These are phyloP conservation scores for Burhinus bistriatus DNA, from an alignment of 2,113 vertebrate species.

Conservation along the genomic window DNA sequence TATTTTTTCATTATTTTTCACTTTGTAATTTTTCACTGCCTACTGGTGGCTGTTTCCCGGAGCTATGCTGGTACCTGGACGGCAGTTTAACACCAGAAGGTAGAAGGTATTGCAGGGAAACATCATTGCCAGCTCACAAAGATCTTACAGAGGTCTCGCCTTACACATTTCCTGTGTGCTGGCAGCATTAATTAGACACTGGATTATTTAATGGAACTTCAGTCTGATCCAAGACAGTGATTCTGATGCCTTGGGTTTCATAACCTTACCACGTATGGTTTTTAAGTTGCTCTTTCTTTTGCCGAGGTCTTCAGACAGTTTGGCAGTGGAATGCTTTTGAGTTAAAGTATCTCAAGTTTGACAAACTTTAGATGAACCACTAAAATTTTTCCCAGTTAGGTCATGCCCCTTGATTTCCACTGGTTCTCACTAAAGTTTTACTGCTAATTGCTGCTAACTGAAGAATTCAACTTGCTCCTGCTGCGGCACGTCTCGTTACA, in stretches of 20 bases:
- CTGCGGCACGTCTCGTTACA: background rate
- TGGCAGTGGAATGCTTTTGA: background rate
- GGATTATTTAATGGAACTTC: background rate
- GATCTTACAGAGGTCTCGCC: background rate
- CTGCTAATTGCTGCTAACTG: constrained; percentile 23
- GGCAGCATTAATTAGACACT: background rate
- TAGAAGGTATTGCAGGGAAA: background rate
- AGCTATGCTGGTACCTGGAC: background rate
- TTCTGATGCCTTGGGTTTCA: background rate
- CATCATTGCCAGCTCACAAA: background rate
- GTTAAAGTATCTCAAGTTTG: background rate
- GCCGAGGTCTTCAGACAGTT: background rate
- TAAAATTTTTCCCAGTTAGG: background rate
- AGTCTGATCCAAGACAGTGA: background rate
- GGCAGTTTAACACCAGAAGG: background rate
- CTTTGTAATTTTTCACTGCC: background rate
- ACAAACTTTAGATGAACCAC: constrained; percentile 29
- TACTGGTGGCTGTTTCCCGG: background rate
- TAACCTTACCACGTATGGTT: background rate
- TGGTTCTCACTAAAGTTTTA: background rate
- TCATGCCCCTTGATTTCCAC: background rate
- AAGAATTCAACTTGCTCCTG: background rate
- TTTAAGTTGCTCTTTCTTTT: background rate
- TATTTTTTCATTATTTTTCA: background rate
- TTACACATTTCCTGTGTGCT: background rate